phyloP scores from a whole-genome alignment of 2,888 invertebrate species.

The Spialia ferax region DNA sequence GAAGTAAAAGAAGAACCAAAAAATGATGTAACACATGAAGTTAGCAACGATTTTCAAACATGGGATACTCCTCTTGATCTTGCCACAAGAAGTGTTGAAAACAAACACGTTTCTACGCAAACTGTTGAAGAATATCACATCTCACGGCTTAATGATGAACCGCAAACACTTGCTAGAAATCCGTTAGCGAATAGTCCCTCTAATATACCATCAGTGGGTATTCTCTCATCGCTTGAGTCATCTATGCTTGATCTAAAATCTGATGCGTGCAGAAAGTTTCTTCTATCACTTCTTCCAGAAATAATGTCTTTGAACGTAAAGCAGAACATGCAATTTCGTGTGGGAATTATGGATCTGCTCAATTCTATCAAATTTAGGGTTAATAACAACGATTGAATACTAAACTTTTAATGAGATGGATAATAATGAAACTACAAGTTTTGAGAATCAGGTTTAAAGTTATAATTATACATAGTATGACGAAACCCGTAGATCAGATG shows the following conservation, averaged over 20 bases:
- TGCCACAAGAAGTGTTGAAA: background rate
- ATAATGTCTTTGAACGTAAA: constrained; percentile 17
- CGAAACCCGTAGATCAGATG: too few species aligned
- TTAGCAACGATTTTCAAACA: background rate
- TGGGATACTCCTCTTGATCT: background rate
- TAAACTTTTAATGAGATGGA: background rate
- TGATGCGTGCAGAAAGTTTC: constrained; percentile 15
- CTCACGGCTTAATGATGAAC: too few species aligned
- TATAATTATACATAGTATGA: too few species aligned
- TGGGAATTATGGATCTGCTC: constrained; percentile 22
- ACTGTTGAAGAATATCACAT: too few species aligned
- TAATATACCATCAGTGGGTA: background rate
- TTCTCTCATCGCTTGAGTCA: background rate
- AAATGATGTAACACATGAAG: background rate
- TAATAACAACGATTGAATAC: background rate
- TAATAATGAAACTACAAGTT: too few species aligned
- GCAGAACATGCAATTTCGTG: constrained; percentile 25
- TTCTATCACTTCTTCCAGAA: constrained; percentile 24
- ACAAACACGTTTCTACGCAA: too few species aligned
- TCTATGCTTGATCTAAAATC: background rate
- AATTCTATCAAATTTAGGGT: constrained; percentile 16
- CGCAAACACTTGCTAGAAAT: too few species aligned
- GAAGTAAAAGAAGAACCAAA: background rate
- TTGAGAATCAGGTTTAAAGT: too few species aligned
- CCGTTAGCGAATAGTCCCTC: too few species aligned